Evolutionary conservation across 2,797 vertebrate species (phyloP), one percentile per base, ranked within the genome.

Genomic region (Holocentrus rufus): DNA sequence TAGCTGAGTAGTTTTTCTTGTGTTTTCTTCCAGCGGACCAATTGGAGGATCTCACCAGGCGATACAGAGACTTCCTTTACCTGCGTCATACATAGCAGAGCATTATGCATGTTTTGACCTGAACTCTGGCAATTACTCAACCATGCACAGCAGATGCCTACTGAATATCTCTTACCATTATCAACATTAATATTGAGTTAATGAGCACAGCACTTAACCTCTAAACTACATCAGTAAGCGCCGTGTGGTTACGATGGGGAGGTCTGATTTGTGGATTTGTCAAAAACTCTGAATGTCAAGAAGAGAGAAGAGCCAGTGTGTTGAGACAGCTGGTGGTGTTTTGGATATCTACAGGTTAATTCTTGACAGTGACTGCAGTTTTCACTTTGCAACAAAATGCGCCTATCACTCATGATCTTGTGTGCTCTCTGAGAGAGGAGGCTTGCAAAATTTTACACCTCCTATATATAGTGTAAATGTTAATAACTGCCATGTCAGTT

Each of bases 1-100:
- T 3, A 15, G 2, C 11, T 60, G 14, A 46, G 44, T 17, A 6
- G 25, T 22, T 58, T 17, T 65, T 7, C 20, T 62, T 11, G 13
- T n/a, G 31, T 18, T 65, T 60, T 74, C 36, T 74, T 50, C 8
- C 75, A 95, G 94, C 88, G 7, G 80, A 93, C 31, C 86, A 86
- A 30, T 27, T 94, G 89, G 85, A 92, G 59, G 81, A 88, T 18
- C 71, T 94, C 7, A 84, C 61, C 63, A 86, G 78, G 31, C 77
- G 64, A 72, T 86, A 90, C 9, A 46, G 53, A 67, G 72, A 90
- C 68, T 87, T 89, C 61, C 80, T 88, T 11, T 81, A 76, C 5
- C 76, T 81, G 49, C 74, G 74, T 34, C 65, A 53, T 4, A 36
- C 79, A 54, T 85, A 76, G 46, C 13, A 50, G 42, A 22, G 20